Evolutionary conservation across 2,113 vertebrate species (phyloP), one percentile per base, ranked within the genome.

Genomic region (Callocephalon fimbriatum): DNA sequence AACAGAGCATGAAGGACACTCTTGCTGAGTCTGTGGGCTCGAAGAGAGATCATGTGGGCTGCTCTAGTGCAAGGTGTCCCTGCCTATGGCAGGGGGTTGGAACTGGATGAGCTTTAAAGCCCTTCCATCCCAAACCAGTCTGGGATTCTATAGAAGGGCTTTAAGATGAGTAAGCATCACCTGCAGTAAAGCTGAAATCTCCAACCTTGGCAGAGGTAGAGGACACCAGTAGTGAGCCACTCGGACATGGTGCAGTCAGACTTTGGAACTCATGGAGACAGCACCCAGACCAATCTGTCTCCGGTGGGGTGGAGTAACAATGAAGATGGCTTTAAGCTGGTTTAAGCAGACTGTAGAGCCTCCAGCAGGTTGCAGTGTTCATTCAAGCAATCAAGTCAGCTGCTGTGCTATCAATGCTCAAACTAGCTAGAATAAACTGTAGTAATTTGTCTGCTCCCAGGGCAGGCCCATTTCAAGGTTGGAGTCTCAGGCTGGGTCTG

Each of bases 341-440:
- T 48, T 87, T 9, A 4, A 73, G 59, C 76, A 79, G 83, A 51
- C 63, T 87, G 86, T 16, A 62, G 58, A 86, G 67, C 74, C 81
- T 85, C 59, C 86, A 78, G 73, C 88, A 94, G 38, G 38, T 42
- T 32, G 38, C 74, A 90, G 70, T 66, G 16, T 14, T 75, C 61
- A 44, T 50, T 78, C 51, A 73, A 62, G 80, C 16, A 3, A 71
- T 72, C 4, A 4, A 48, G 59, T 31, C 72, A 77, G 87, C 76
- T 77, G 84, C 70, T 63, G 2, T 27, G 47, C 79, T 72, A 13
- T 42, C 92, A 42, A 12, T 58, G 40, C 45, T 85, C 61, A 6
- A 3, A 42, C 50, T 61, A 70, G 31, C 15, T 61, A 25, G 78
- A 56, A 47, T 9, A 25, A 65, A n/a, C 71, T 58, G 8, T 6